Conservation (phyloP, 2,797 vertebrate species). For the Crocodylus rhombifer region DNA sequence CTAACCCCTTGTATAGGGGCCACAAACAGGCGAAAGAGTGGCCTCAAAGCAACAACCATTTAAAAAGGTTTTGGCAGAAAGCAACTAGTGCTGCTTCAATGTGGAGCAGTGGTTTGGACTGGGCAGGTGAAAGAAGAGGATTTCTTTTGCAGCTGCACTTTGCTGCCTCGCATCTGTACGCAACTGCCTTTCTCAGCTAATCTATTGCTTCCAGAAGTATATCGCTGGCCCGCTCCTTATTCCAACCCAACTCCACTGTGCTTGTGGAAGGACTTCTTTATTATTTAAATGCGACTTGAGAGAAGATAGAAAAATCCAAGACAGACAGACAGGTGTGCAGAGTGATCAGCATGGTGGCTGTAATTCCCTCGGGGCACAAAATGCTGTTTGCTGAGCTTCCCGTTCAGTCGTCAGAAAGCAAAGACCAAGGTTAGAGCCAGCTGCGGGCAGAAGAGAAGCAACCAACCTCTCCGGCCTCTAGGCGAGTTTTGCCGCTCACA, state of each 20-base stretch:
- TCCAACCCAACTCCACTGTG: background rate
- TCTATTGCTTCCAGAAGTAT: constrained; percentile 14
- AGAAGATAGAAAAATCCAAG: background rate
- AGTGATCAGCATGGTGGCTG: too few species aligned
- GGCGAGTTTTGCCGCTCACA: background rate
- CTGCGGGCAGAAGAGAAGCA: background rate
- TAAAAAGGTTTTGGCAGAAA: constrained; percentile 54
- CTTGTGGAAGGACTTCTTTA: background rate
- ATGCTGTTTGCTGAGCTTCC: background rate
- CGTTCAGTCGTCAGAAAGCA: background rate
- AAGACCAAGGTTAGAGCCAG: background rate
- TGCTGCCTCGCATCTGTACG: constrained; percentile 46
- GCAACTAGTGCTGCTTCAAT: constrained; percentile 37
- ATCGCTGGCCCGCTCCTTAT: background rate
- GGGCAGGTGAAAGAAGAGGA: constrained; percentile 6
- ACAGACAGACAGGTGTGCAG: too few species aligned
- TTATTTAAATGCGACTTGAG: background rate
- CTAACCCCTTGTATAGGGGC: constrained; percentile 20
- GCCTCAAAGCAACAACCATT: background rate
- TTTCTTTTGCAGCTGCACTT: constrained; percentile 47
- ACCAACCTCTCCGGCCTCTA: background rate
- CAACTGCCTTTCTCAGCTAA: background rate
- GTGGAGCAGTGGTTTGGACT: constrained; percentile 49
- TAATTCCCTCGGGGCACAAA: too few species aligned
- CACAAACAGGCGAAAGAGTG: constrained; percentile 6